Conservation (phyloP, 1,140 invertebrate genomes). For the Eciton burchellii region DNA sequence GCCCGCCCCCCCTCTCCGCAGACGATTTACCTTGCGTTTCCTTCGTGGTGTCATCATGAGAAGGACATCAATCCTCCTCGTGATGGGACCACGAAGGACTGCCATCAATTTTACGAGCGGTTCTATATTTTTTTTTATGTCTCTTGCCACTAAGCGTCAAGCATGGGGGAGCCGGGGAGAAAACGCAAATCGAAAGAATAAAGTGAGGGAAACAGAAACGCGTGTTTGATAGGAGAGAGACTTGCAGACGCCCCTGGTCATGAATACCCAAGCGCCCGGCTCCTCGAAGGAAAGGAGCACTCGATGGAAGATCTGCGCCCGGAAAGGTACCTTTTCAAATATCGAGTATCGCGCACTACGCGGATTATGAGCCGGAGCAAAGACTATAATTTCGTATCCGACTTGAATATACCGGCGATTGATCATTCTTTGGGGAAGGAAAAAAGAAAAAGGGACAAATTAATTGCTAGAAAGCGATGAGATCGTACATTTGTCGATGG, state of each 20-base stretch:
- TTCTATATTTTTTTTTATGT: neutral
- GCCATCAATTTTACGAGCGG: slow-evolving; percentile 4
- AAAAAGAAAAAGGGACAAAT: neutral
- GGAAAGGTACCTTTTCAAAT: slow-evolving; percentile 29
- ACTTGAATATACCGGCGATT: neutral
- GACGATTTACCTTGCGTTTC: neutral
- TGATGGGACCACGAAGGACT: neutral
- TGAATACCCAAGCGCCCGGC: slow-evolving; percentile 21
- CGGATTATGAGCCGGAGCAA: neutral
- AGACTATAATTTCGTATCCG: slow-evolving; percentile 11
- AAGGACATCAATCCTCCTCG: no score
- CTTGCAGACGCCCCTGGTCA: neutral
- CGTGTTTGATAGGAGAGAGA: slow-evolving; percentile 3
- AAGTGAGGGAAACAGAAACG: neutral
- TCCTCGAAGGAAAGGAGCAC: slow-evolving; percentile 16
- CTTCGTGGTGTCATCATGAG: neutral
- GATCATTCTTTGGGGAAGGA: neutral
- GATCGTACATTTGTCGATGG: neutral
- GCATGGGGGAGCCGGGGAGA: no score
- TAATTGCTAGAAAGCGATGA: neutral
- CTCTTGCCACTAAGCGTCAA: neutral
- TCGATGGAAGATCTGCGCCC: neutral
- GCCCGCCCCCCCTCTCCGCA: neutral
- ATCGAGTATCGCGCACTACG: neutral
- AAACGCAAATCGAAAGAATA: slow-evolving; percentile 10